Conservation (phyloP, 1,140 invertebrate species). For the Zaprionus taronus region DNA sequence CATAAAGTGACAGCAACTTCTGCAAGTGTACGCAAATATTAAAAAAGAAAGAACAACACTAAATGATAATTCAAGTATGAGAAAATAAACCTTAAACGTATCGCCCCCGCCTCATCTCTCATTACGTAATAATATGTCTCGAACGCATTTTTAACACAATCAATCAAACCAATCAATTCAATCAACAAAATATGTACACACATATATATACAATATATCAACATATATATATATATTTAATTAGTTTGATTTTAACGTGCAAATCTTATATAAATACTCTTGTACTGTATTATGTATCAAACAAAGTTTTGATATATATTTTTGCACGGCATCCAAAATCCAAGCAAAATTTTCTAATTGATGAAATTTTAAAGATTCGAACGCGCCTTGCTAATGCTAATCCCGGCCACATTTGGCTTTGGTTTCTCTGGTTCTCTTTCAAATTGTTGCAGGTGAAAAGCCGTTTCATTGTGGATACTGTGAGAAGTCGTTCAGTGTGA, state of each 20-base stretch:
- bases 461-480: conserved; percentile 82
- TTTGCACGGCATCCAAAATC: conserved; percentile 69
- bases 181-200: conserved; percentile 48
- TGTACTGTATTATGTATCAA: conserved; percentile 71
- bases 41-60: conserved; percentile 7
- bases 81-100: conserved; percentile 55
- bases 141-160: conserved; percentile 73
- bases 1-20: not conserved
- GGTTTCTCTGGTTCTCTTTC: conserved; percentile 17
- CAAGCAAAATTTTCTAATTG: conserved; percentile 8
- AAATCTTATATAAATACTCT: conserved; percentile 57
- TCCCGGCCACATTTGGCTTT: conserved; percentile 44
- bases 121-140: conserved; percentile 82
- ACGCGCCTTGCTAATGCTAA: conserved; percentile 56
- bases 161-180: conserved; percentile 13
- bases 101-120: conserved; percentile 82
- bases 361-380: conserved; percentile 21
- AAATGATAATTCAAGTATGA: conserved; percentile 2
- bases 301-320: conserved; percentile 66
- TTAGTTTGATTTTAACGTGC: conserved; percentile 52
- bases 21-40: conserved; percentile 16
- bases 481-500: conserved; percentile 83
- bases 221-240: conserved; percentile 23
- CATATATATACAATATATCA: conserved; percentile 43
- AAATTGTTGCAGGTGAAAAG: conserved; percentile 75